Percentiles rank a stretch among this genome's conserved stretches.
phyloP scores from a whole-genome alignment of 2,888 invertebrate genomes.

The Parascotia fuliginaria region DNA sequence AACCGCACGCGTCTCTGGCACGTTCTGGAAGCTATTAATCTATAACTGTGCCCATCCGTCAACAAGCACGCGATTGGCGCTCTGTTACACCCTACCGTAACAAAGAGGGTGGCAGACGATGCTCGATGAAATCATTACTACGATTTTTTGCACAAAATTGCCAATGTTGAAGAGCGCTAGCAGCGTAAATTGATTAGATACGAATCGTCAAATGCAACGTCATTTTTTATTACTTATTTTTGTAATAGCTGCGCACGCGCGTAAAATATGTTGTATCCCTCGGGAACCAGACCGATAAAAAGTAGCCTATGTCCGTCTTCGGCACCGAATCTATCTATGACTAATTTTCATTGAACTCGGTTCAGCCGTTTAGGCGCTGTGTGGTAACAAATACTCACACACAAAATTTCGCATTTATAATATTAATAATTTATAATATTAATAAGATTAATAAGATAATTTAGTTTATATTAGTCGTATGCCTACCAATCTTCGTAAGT shows the following conservation, averaged over 20 bases:
- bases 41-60: slow-evolving; percentile 50
- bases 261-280: too few species aligned
- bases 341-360: too few species aligned
- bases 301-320: too few species aligned
- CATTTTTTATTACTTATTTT: slow-evolving; percentile 1
- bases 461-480: too few species aligned
- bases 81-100: slow-evolving; percentile 44
- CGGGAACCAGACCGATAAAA: too few species aligned
- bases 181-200: slow-evolving; percentile 18
- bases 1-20: slow-evolving; percentile 45
- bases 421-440: too few species aligned
- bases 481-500: too few species aligned
- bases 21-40: slow-evolving; percentile 41
- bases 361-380: too few species aligned
- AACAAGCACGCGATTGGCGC: slow-evolving; percentile 59
- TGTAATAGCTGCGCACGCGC: not conserved
- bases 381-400: too few species aligned
- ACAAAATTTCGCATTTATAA: too few species aligned
- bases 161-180: slow-evolving; percentile 16
- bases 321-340: too few species aligned
- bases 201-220: slow-evolving; percentile 5
- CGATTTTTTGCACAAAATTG: slow-evolving; percentile 24
- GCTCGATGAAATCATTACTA: slow-evolving; percentile 27
- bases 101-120: slow-evolving; percentile 10
- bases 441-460: too few species aligned